Conservation (phyloP, 2,113 vertebrate species). For the Sylvia atricapilla region DNA sequence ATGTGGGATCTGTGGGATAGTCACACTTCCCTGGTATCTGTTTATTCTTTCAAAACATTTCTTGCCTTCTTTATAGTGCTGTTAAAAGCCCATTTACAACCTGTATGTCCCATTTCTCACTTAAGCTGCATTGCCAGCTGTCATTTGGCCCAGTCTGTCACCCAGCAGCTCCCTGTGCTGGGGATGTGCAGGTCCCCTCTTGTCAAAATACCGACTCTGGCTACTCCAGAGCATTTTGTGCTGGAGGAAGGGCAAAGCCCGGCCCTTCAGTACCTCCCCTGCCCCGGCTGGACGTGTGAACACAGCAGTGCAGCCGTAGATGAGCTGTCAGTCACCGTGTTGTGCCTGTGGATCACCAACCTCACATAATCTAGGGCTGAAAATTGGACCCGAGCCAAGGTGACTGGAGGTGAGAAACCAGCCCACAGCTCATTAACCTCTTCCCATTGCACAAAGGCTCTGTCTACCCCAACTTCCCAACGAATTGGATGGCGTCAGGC, state of each 20-base stretch:
- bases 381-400: constrained; percentile 49
- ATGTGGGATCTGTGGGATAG: not conserved
- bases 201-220: not conserved
- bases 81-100: not conserved
- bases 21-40: not conserved
- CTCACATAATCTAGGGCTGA: constrained; percentile 37
- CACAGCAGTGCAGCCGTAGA: not conserved
- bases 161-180: not conserved
- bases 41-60: not conserved
- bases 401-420: constrained; percentile 36
- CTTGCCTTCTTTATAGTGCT: not conserved
- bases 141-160: not conserved
- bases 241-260: not conserved
- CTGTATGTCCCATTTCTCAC: not conserved
- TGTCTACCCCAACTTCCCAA: not conserved
- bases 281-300: not conserved
- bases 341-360: not conserved
- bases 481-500: not conserved
- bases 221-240: not conserved
- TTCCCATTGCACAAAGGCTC: not conserved
- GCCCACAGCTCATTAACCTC: constrained; percentile 37
- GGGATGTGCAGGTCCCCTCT: not conserved
- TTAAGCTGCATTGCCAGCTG: not conserved
- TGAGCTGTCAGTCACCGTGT: not conserved
- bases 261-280: not conserved